These are phyloP conservation scores for Drosophila nasuta DNA, from an alignment of 1,140 invertebrate genomes.

Conservation along the genomic window DNA sequence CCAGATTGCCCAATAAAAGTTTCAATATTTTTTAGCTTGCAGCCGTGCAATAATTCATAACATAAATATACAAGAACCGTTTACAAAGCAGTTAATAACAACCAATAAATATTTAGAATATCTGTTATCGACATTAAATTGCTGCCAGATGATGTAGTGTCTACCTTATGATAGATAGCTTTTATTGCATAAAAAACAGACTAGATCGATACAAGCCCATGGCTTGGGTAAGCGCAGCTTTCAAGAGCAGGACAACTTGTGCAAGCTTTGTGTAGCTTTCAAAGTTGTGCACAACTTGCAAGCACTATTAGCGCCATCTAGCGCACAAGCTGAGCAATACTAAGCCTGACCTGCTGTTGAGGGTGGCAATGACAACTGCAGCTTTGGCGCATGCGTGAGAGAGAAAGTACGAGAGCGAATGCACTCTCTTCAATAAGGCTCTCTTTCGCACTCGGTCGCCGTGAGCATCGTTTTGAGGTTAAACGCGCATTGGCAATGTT, in stretches of 20 bases:
- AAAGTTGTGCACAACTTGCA: neutral
- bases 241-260: neutral
- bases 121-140: too few species aligned
- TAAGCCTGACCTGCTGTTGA: neutral
- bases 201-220: too few species aligned
- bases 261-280: neutral
- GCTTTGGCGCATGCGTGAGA: conserved; percentile 17
- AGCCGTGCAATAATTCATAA: neutral
- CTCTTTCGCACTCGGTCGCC: neutral
- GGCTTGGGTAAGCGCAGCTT: neutral
- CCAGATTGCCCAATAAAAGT: neutral
- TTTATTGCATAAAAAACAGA: too few species aligned
- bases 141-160: too few species aligned
- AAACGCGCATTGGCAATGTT: conserved; percentile 54
- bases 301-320: neutral
- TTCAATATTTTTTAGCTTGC: too few species aligned
- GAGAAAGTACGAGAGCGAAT: neutral
- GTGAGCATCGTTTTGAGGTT: conserved; percentile 40
- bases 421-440: neutral
- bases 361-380: conserved; percentile 26
- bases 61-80: too few species aligned
- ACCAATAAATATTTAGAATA: too few species aligned
- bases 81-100: too few species aligned
- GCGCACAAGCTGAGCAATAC: neutral
- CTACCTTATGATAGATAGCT: too few species aligned